Base-by-base conservation (phyloP, 2,888 invertebrate species). In the Dasypolia templi region DNA sequence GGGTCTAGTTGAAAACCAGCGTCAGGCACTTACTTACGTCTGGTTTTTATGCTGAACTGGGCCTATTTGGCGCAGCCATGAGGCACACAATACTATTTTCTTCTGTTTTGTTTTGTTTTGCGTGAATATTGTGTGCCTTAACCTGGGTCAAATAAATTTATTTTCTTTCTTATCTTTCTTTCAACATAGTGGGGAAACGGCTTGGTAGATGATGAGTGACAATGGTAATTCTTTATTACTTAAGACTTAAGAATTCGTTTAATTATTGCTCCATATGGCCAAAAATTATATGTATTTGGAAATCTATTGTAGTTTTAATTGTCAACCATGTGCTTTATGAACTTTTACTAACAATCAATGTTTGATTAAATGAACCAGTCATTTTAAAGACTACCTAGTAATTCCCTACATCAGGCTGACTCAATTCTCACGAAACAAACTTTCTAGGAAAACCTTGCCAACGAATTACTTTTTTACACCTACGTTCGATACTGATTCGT, bases 401-500 rank as follows among this genome's bases (percentile, higher is more conserved):
- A 42, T 26, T 35, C 26, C 42, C 61, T 71, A 72, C 55, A 72
- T 49, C 61, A 79, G 14, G 22, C 72, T 63, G 26, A 56, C 79
- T 72, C 29, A n/a, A 62, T 76, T 79, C 62, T 35, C 44, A 58
- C 29, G 17, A 56, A 72, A 58, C 26, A n/a, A n/a, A 6, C 3
- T 19, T 79, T 72, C 62, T 62, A 35, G 19, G 79, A 56, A 76
- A 72, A 56, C 22, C 26, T 55, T n/a, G 26, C 42, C 39, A 22
- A 62, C 49, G 49, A 59, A 39, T 61, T 42, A 62, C 29, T 39
- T 49, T 51, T 76, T 79, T n/a, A 51, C 49, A 51, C 62, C 44
- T 29, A 79, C 39, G 17, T 63, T 39, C 29, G 35, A 44, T 73
- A 63, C 62, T 32, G 39, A 51, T 56, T n/a, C n/a, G 29, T 67